Evolutionary conservation across 2,888 invertebrate genomes (phyloP).

Genomic region (Cerceris rybyensis): DNA sequence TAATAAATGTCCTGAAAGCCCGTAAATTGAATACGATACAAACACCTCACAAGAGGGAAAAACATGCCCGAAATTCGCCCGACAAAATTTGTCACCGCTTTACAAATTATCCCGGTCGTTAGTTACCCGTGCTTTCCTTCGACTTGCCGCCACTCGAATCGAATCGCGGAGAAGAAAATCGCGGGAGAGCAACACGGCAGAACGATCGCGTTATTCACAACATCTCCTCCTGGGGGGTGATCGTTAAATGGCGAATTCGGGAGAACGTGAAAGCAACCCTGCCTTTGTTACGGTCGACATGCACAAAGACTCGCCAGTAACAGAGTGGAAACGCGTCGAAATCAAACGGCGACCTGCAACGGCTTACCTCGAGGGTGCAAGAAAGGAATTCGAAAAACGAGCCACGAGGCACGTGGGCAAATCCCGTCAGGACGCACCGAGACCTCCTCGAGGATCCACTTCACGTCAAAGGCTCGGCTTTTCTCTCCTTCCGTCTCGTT

Average conservation of each 20-base stretch:
- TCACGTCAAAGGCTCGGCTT: conserved; percentile 60
- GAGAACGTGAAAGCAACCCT: conserved; percentile 21
- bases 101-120: not conserved
- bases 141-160: conserved; percentile 7
- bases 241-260: conserved; percentile 49
- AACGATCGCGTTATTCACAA: conserved; percentile 7
- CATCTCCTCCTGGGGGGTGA: conserved; percentile 5
- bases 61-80: not conserved
- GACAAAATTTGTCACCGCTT: conserved; percentile 9
- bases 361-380: conserved; percentile 27
- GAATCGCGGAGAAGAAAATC: conserved; percentile 10
- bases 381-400: conserved; percentile 63
- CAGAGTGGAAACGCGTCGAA: conserved; percentile 54
- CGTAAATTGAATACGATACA: too few species aligned
- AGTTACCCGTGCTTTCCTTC: not conserved
- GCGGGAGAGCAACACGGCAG: not conserved
- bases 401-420: conserved; percentile 54
- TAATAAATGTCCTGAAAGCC: too few species aligned
- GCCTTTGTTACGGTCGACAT: conserved; percentile 50
- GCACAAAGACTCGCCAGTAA: conserved; percentile 49
- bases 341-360: conserved; percentile 60
- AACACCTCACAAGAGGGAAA: not conserved
- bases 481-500: conserved; percentile 35
- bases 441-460: conserved; percentile 71
- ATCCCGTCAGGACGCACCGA: conserved; percentile 36